Base-by-base conservation (phyloP, 1,140 invertebrate species). In the Procambarus clarkii region DNA sequence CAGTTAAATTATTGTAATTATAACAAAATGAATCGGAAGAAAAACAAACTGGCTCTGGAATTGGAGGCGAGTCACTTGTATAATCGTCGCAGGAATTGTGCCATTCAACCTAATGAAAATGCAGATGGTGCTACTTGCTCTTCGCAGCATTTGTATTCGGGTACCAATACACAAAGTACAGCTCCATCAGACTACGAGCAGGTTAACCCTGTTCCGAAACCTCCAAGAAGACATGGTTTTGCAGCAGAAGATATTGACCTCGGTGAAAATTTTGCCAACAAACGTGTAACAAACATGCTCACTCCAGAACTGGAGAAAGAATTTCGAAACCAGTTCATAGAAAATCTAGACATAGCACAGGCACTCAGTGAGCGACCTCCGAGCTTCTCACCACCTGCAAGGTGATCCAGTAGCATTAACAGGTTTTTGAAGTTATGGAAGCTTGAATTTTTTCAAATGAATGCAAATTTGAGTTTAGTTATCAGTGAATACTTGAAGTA, bases 51-150 rank as follows among this genome's bases (percentile, higher is more conserved):
- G 21, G 21, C 64, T 45, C 45, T 86, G 11, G 71, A 86, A 50
- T n/a, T 86, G 48, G 83, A 86, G 24, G 83, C 7, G 3, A 86
- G 83, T 76, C 46, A 48, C n/a, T 76, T 86, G 45, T 86, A 86
- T 50, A 86, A 86, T 45, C 69, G 83, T n/a, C 83, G 83, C 4
- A 86, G 50, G n/a, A 74, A 71, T 34, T 64, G 71, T 3, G 11
- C 64, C 15, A 7, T 34, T 21, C 45, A 76, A 13, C 34, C 18
- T n/a, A 24, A 86, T 24, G 46, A 76, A 3, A 82, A 34, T 74
- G 21, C 50, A n/a, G 50, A n/a, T 60, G 64, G 13, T 21, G n/a
- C 80, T 54, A n/a, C 80, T 54, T 76, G 69, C n/a, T 69, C 83
- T 50, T 8, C 74, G 11, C 60, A 84, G 24, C 34, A 9, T 2